phyloP scores from a whole-genome alignment of 2,797 vertebrate species.

The Salmo trutta region DNA sequence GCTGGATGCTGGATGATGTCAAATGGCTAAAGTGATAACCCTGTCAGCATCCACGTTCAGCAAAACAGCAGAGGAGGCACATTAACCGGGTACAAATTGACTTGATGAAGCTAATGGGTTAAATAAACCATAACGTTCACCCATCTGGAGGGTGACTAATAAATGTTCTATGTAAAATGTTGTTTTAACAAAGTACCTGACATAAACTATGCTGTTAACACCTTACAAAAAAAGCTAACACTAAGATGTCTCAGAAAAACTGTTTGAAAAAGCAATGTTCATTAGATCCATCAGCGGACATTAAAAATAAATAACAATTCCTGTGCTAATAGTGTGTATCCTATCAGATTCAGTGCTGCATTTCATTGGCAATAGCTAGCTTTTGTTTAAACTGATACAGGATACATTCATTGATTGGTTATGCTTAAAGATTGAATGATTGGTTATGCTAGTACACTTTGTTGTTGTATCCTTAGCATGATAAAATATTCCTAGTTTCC shows the following conservation, averaged over 20 bases:
- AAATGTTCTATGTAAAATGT: conserved; percentile 6
- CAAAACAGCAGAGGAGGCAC: conserved; percentile 38
- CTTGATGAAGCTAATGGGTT: not conserved
- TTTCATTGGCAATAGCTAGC: not conserved
- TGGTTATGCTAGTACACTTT: not conserved
- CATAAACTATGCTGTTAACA: not conserved
- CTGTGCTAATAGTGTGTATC: too few species aligned
- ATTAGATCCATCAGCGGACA: not conserved
- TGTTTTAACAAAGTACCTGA: not conserved
- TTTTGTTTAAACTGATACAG: too few species aligned
- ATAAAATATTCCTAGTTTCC: not conserved
- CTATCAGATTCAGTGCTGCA: not conserved
- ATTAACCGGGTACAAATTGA: conserved; percentile 24
- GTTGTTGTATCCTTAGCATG: not conserved
- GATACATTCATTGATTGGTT: not conserved
- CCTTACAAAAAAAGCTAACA: not conserved
- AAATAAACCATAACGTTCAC: conserved; percentile 26
- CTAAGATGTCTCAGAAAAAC: not conserved
- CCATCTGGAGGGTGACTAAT: not conserved
- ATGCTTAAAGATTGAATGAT: not conserved
- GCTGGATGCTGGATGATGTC: conserved; percentile 36
- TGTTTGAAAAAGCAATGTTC: not conserved
- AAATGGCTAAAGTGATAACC: conserved; percentile 43
- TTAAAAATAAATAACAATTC: too few species aligned
- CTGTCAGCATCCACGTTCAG: not conserved